Evolutionary conservation across 2,888 invertebrate genomes (phyloP).

Genomic region (Cheilosia scutellata): DNA sequence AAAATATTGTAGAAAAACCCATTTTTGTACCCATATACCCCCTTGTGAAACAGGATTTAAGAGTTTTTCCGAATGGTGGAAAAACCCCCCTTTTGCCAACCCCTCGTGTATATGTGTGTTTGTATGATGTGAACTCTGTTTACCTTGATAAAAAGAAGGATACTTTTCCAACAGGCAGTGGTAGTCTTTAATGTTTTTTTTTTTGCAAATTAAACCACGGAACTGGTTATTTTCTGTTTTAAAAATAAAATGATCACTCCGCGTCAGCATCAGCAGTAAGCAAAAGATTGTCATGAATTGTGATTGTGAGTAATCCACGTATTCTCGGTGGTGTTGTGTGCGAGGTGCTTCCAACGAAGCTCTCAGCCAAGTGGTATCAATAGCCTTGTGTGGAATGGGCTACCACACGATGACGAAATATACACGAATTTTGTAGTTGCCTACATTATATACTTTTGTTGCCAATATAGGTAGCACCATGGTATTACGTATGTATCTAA

Average conservation of each 20-base stretch:
- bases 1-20: conserved; percentile 44
- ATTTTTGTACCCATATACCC: conserved; percentile 18
- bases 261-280: conserved; percentile 25
- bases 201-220: conserved; percentile 51
- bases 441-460: background rate
- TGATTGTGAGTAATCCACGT: conserved; percentile 51
- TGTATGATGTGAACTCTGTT: conserved; percentile 54
- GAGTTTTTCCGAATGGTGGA: conserved; percentile 44
- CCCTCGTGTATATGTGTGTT: background rate
- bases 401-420: conserved; percentile 65
- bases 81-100: conserved; percentile 15
- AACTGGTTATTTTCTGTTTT: conserved; percentile 65
- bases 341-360: conserved; percentile 5
- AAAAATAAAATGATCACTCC: conserved; percentile 61
- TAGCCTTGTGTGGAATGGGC: conserved; percentile 60
- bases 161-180: conserved; percentile 49
- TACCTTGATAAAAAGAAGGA: conserved; percentile 68
- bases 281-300: conserved; percentile 59
- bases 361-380: conserved; percentile 48
- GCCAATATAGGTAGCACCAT: conserved; percentile 7
- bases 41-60: conserved; percentile 32
- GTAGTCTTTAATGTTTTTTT: conserved; percentile 4
- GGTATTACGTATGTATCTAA: conserved; percentile 5
- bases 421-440: conserved; percentile 38
- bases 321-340: conserved; percentile 27